Conservation (phyloP, 2,113 vertebrate genomes). For the Maccullochella peelii region DNA sequence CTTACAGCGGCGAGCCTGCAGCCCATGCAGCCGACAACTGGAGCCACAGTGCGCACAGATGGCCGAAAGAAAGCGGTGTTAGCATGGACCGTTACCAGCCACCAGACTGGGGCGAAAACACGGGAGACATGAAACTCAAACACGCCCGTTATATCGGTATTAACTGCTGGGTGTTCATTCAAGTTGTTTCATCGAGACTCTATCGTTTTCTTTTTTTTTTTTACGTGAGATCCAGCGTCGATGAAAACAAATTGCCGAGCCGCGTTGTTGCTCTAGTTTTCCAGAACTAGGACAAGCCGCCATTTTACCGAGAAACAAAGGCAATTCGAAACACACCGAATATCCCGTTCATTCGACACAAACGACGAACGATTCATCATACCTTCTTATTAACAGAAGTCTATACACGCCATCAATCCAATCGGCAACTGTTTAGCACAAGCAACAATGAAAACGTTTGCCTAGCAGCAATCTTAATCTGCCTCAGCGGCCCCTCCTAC, state of each 20-base stretch:
- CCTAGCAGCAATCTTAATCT: slow-evolving; percentile 72
- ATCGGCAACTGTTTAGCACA: slow-evolving; percentile 57
- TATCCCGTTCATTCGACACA: slow-evolving; percentile 58
- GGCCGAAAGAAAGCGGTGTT: slow-evolving; percentile 50
- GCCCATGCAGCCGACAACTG: slow-evolving; percentile 5
- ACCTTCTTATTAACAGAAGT: slow-evolving; percentile 60
- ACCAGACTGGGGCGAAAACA: neutral
- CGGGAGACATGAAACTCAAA: neutral
- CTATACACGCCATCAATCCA: slow-evolving; percentile 58
- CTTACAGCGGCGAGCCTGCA: slow-evolving; percentile 22
- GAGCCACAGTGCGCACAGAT: slow-evolving; percentile 54
- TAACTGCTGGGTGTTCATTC: neutral
- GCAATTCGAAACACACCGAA: slow-evolving; percentile 50
- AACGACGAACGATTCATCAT: slow-evolving; percentile 50
- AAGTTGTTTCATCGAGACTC: neutral
- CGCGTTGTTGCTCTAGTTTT: slow-evolving; percentile 81
- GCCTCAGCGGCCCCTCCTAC: slow-evolving; percentile 84
- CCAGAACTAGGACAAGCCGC: slow-evolving; percentile 86
- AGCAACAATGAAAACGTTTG: slow-evolving; percentile 75
- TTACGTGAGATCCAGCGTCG: neutral
- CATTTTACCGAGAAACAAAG: slow-evolving; percentile 86
- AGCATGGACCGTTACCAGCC: slow-evolving; percentile 6
- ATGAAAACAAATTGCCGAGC: slow-evolving; percentile 55
- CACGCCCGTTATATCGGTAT: neutral
- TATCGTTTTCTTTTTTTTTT: no score